Conservation (phyloP, 2,888 invertebrate species). For the Cosmia pyralina region DNA sequence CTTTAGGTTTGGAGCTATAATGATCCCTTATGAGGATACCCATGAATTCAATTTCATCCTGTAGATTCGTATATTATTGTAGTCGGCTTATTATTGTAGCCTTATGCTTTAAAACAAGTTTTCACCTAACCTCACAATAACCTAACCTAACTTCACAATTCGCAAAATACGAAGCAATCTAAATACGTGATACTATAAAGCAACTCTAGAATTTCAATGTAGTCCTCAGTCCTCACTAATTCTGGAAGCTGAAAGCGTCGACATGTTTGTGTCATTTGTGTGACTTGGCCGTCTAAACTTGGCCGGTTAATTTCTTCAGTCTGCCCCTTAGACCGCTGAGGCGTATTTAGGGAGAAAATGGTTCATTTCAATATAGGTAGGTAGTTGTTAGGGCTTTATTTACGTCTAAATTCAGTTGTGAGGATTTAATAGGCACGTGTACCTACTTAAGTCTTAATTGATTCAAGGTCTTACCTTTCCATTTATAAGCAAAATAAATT, state of each 20-base stretch:
- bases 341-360: slow-evolving; percentile 35
- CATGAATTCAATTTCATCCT: no score
- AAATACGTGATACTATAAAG: slow-evolving; percentile 32
- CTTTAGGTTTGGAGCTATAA: no score
- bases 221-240: slow-evolving; percentile 44
- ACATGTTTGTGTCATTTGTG: slow-evolving; percentile 55
- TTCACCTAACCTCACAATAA: slow-evolving; percentile 19
- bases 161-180: background rate
- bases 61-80: no score
- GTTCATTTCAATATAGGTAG: slow-evolving; percentile 2
- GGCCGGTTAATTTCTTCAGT: slow-evolving; percentile 50
- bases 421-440: background rate
- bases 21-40: no score
- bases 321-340: slow-evolving; percentile 18
- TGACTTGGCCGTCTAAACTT: slow-evolving; percentile 51
- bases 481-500: background rate
- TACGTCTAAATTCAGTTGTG: background rate
- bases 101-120: background rate
- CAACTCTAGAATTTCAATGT: slow-evolving; percentile 46
- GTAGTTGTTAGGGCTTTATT: background rate
- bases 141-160: slow-evolving; percentile 22
- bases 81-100: background rate
- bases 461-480: background rate
- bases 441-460: slow-evolving; percentile 6
- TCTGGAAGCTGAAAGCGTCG: slow-evolving; percentile 49